phyloP scores from a whole-genome alignment of 1,140 invertebrate species.

The Drosophila albomicans region DNA sequence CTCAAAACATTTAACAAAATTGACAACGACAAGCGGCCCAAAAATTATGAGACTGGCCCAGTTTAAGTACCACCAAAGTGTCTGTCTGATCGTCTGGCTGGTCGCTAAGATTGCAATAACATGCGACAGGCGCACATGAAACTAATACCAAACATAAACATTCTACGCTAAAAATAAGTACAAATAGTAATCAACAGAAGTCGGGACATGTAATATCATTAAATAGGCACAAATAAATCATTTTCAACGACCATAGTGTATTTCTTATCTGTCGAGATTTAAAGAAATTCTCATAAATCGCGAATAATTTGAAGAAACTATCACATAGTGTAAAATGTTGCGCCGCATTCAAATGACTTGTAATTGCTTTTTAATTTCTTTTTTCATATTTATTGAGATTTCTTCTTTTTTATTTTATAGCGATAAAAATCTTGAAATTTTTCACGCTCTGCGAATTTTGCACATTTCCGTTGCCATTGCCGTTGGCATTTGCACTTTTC shows the following conservation, averaged over 20 bases:
- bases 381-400: constrained; percentile 35
- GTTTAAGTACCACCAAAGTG: constrained; percentile 36
- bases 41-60: constrained; percentile 53
- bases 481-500: constrained; percentile 13
- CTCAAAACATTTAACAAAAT: constrained; percentile 75
- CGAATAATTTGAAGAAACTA: constrained; percentile 3
- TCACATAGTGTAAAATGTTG: constrained; percentile 20
- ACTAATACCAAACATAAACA: constrained; percentile 3
- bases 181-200: background rate
- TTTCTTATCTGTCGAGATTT: background rate
- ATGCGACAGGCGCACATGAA: constrained; percentile 10
- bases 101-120: background rate
- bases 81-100: background rate
- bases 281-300: constrained; percentile 8
- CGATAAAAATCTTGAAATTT: constrained; percentile 34
- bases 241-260: background rate
- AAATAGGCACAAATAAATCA: background rate
- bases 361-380: constrained; percentile 55
- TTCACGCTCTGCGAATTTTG: constrained; percentile 23
- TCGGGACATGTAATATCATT: background rate
- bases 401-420: background rate
- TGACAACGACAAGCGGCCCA: constrained; percentile 61
- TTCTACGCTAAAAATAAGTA: background rate
- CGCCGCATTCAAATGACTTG: constrained; percentile 34
- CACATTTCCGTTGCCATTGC: constrained; percentile 44